Base-by-base conservation (phyloP, 2,888 invertebrate genomes). In the Archips xylosteana region DNA sequence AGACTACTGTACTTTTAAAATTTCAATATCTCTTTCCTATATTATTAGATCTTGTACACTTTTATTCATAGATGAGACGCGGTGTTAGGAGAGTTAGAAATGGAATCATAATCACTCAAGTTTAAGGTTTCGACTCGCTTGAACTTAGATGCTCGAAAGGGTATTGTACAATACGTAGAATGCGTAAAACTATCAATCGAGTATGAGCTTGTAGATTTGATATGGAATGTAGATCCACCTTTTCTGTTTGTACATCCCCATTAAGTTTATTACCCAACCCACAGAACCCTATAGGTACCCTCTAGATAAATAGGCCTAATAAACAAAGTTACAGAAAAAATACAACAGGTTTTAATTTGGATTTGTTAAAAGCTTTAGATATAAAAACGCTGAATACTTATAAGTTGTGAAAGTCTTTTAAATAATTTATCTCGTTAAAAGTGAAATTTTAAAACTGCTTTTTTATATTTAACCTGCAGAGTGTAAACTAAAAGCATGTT, bases 1-100 rank as follows among this genome's bases (percentile, higher is more conserved):
- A 95, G 94, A 95, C 94, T 94, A 89, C 88, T 83, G 82, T 88
- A 92, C 85, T 88, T 91, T 90, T 92, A 92, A 90, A 86, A 89
- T 89, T 89, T 90, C 92, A 90, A 88, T 91, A 91, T 92, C 84
- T 92, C 92, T 92, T 90, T 94, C 92, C 93, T 94, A 93, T 92
- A 92, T 92, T 90, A 91, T 88, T 92, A 93, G 90, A 87, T 89
- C 85, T 88, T 92, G 88, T 93, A 94, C 91, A 93, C 88, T 92
- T 91, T 91, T 89, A 90, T 81, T 82, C 83, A 85, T 86, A 88
- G 86, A 84, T 79, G 81, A 81, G 82, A 82, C 84, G 87, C 80
- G 85, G 81, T 78, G 85, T 78, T 85, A 87, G 86, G 78, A 75
- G 75, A 76, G 71, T 84, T 88, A 89, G 86, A 82, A 83, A 85